Conservation (phyloP, 2,888 invertebrate genomes). For the Pristionchus arcanus region DNA sequence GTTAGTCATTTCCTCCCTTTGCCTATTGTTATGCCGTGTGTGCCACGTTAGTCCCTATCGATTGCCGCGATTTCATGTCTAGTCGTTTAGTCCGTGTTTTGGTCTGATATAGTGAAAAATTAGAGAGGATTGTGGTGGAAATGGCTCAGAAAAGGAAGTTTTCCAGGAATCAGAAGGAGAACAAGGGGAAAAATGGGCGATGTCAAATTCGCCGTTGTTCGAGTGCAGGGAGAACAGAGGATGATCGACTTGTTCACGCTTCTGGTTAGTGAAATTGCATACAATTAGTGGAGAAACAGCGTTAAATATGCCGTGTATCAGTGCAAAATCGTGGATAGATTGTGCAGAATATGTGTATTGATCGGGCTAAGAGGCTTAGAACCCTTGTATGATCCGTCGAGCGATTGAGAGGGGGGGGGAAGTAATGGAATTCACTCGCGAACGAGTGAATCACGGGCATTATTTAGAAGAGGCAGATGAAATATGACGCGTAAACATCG, state of each 20-base stretch:
- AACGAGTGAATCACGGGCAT: too few relatives aligned
- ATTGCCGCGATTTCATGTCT: neutral
- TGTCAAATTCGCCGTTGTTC: conserved; percentile 19
- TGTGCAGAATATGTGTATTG: too few relatives aligned
- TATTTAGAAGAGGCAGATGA: too few relatives aligned
- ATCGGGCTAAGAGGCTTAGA: too few relatives aligned
- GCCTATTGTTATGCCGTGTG: neutral
- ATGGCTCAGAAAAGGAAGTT: neutral
- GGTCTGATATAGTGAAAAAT: neutral
- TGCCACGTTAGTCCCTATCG: neutral
- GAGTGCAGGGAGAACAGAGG: neutral
- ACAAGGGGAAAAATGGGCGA: neutral
- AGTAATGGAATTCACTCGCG: too few relatives aligned
- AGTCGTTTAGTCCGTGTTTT: too few relatives aligned
- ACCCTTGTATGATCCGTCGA: too few relatives aligned
- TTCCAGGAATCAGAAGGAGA: neutral
- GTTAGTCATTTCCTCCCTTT: neutral
- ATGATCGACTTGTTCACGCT: conserved; percentile 48
- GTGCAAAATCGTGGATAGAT: too few relatives aligned
- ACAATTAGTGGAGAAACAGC: too few relatives aligned
- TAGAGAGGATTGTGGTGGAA: neutral
- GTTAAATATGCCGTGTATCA: too few relatives aligned
- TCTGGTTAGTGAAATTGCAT: neutral
- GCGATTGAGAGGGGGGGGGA: too few relatives aligned
- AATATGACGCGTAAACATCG: too few relatives aligned